A percentile compares a stretch with the other conserved stretches of the same genome.
Evolutionary conservation across 2,888 invertebrate species (phyloP).

Genomic region (Phalera bucephala): DNA sequence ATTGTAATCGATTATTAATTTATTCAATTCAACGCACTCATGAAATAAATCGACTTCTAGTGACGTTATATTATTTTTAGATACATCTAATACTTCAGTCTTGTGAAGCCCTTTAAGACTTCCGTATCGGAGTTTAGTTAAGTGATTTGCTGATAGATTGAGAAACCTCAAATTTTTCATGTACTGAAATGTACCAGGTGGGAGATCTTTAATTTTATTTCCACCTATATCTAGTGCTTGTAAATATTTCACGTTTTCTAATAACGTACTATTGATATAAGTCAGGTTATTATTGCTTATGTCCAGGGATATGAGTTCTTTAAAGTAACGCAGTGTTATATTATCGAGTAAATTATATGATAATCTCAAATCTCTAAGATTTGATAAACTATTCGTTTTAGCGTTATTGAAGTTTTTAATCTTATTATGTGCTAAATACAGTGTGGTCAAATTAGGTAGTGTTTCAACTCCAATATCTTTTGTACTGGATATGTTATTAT

Average conservation of each 20-base stretch:
- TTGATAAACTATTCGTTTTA: constrained; percentile 44
- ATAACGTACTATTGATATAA: constrained; percentile 45
- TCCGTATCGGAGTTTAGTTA: constrained; percentile 58
- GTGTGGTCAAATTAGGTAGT: constrained; percentile 45
- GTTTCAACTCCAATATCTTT: constrained; percentile 27
- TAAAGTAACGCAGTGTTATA: constrained; percentile 55
- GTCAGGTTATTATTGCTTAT: constrained; percentile 52
- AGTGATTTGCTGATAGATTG: constrained; percentile 59
- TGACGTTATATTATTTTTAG: constrained; percentile 52
- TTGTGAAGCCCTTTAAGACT: constrained; percentile 61
- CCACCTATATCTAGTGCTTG: constrained; percentile 58
- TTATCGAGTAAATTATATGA: constrained; percentile 49
- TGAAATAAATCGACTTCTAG: constrained; percentile 66
- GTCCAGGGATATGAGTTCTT: constrained; percentile 50
- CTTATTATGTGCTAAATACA: constrained; percentile 53
- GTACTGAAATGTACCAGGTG: constrained; percentile 62
- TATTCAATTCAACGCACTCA: constrained; percentile 59
- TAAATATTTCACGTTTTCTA: constrained; percentile 48
- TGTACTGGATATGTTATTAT: constrained; percentile 47
- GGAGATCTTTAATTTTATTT: constrained; percentile 51
- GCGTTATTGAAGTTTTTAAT: constrained; percentile 55
- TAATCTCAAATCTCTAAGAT: constrained; percentile 50
- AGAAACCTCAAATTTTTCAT: constrained; percentile 57
- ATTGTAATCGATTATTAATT: constrained; percentile 66
- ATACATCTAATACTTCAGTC: constrained; percentile 61